Evolutionary conservation across 1,140 invertebrate species (phyloP).

Genomic region (Dendroctonus ponderosae): DNA sequence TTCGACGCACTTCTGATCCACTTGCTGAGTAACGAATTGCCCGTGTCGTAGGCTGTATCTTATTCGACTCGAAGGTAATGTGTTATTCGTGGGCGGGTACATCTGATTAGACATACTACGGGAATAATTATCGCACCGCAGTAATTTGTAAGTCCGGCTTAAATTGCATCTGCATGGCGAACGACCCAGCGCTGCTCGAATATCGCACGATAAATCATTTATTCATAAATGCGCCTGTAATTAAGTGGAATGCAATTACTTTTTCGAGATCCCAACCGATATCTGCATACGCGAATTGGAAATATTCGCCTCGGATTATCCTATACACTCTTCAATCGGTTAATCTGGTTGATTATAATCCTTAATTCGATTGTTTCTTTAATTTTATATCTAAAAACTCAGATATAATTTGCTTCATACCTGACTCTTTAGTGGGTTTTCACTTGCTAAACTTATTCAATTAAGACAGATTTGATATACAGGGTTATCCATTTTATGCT

Average conservation of each 20-base stretch:
- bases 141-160: constrained; percentile 29
- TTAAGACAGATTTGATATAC: too few species aligned
- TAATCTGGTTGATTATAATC: too few species aligned
- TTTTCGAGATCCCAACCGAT: constrained; percentile 5
- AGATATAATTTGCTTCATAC: too few species aligned
- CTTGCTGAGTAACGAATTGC: too few species aligned
- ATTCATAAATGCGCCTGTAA: constrained; percentile 31
- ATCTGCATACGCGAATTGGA: constrained; percentile 21
- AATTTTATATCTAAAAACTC: too few species aligned
- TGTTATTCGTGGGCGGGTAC: constrained; percentile 30
- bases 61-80: constrained; percentile 14
- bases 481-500: too few species aligned
- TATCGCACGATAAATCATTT: constrained; percentile 32
- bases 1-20: too few species aligned
- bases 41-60: too few species aligned
- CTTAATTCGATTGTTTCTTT: too few species aligned
- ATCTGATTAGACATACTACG: constrained; percentile 27
- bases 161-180: constrained; percentile 29
- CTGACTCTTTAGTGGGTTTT: too few species aligned
- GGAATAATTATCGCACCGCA: constrained; percentile 31
- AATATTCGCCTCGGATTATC: neutral
- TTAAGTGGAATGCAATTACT: constrained; percentile 27
- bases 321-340: neutral
- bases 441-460: too few species aligned
- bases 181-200: constrained; percentile 10